A percentile compares a stretch with the other conserved stretches of the same genome.
These are phyloP conservation scores for Lepilemur septentrionalis DNA, from an alignment of 2,797 vertebrate genomes.

Conservation along the genomic window DNA sequence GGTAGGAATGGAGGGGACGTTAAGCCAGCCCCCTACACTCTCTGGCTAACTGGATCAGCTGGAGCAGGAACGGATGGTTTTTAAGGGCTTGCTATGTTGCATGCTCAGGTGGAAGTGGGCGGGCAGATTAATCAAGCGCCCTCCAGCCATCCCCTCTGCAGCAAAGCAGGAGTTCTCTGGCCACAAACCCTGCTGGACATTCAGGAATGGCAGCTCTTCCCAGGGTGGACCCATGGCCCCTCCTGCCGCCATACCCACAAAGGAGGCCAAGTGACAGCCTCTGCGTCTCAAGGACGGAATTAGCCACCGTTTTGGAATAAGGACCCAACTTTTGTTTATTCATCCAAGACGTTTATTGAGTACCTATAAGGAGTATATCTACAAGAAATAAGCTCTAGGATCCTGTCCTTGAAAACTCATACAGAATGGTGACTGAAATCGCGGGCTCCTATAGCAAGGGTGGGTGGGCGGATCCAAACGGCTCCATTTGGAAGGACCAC, in stretches of 20 bases:
- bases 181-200: background rate
- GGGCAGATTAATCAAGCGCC: too few species aligned
- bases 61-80: background rate
- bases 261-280: too few species aligned
- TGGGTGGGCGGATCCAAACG: background rate
- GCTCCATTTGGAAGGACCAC: background rate
- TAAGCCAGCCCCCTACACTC: fast-evolving
- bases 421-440: background rate
- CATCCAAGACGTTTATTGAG: background rate
- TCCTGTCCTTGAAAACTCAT: background rate
- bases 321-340: background rate
- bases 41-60: too few species aligned
- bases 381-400: too few species aligned
- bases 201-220: background rate
- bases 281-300: background rate
- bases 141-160: background rate
- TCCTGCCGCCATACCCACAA: too few species aligned
- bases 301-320: background rate
- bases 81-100: fast-evolving
- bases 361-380: background rate
- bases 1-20: background rate
- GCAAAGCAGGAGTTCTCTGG: background rate
- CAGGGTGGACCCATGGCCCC: fast-evolving
- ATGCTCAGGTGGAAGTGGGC: background rate
- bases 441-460: background rate